Evolutionary conservation across 2,797 vertebrate genomes (phyloP).

Genomic region (Emydoidea blandingii): DNA sequence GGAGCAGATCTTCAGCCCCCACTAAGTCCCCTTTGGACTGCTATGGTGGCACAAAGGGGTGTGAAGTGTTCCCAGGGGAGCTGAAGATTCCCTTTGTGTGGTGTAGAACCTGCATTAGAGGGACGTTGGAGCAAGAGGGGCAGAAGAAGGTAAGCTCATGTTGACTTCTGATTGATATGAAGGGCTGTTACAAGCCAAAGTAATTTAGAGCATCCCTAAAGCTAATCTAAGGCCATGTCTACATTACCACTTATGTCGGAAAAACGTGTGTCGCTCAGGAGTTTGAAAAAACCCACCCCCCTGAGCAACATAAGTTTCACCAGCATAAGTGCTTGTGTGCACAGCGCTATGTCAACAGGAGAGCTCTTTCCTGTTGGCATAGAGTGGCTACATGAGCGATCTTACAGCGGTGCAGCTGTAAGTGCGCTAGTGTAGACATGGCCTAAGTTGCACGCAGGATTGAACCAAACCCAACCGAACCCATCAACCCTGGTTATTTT

Average conservation of each 20-base stretch:
- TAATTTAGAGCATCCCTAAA: background rate
- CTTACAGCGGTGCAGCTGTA: too few relatives aligned
- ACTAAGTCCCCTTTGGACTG: background rate
- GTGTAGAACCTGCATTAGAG: background rate
- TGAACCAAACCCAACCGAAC: background rate
- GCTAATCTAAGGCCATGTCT: fast-evolving
- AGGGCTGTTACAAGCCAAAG: background rate
- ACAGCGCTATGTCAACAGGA: too few relatives aligned
- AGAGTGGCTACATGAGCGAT: too few relatives aligned
- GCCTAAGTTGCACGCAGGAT: too few relatives aligned
- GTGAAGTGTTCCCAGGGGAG: background rate
- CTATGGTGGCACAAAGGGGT: background rate
- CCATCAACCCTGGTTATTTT: background rate
- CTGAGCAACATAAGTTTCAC: too few relatives aligned
- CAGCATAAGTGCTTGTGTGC: too few relatives aligned
- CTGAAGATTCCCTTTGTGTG: too few relatives aligned
- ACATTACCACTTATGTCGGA: too few relatives aligned
- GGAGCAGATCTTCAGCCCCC: background rate
- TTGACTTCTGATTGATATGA: background rate
- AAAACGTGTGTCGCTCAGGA: too few relatives aligned
- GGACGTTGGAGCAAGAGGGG: background rate
- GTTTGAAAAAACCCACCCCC: too few relatives aligned
- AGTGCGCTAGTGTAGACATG: too few relatives aligned
- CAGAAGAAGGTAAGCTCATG: background rate
- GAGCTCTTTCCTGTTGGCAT: too few relatives aligned